Percentiles rank a stretch among this genome's conserved stretches.
Evolutionary conservation across 1,140 invertebrate genomes (phyloP).

Genomic region (Drosophila kurseongensis): DNA sequence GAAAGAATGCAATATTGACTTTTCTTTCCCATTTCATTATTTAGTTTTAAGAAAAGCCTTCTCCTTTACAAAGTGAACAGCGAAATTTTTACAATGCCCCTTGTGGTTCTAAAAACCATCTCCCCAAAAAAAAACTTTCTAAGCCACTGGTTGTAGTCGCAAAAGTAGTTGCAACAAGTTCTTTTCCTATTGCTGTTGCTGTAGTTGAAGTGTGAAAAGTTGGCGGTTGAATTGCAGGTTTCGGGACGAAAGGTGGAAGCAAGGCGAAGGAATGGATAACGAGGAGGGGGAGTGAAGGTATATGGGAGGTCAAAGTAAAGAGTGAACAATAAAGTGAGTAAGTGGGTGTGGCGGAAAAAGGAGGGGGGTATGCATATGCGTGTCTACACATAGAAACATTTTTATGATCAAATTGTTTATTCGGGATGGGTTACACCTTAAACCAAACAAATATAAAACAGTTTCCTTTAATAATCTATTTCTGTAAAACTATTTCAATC

Average conservation of each 20-base stretch:
- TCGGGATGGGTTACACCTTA: neutral
- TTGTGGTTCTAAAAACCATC: neutral
- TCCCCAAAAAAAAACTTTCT: neutral
- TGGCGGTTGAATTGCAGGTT: conserved; percentile 64
- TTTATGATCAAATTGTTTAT: neutral
- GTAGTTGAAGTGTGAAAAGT: conserved; percentile 75
- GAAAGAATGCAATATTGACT: too few species aligned
- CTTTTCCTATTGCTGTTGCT: conserved; percentile 33
- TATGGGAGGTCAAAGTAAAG: conserved; percentile 6
- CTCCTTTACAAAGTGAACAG: too few species aligned
- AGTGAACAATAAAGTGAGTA: conserved; percentile 21
- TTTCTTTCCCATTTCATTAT: too few species aligned
- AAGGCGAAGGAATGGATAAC: neutral
- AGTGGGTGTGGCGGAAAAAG: conserved; percentile 16
- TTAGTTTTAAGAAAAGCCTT: too few species aligned
- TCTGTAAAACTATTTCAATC: too few species aligned
- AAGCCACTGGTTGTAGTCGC: conserved; percentile 20
- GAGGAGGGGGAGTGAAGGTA: neutral
- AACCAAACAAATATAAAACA: neutral
- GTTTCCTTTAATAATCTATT: too few species aligned
- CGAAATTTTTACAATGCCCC: too few species aligned
- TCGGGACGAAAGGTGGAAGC: conserved; percentile 6
- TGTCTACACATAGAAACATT: conserved; percentile 17
- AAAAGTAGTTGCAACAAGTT: conserved; percentile 37
- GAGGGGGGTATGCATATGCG: conserved; percentile 25